Conservation (phyloP, 2,113 vertebrate genomes). For the Labeo rohita region DNA sequence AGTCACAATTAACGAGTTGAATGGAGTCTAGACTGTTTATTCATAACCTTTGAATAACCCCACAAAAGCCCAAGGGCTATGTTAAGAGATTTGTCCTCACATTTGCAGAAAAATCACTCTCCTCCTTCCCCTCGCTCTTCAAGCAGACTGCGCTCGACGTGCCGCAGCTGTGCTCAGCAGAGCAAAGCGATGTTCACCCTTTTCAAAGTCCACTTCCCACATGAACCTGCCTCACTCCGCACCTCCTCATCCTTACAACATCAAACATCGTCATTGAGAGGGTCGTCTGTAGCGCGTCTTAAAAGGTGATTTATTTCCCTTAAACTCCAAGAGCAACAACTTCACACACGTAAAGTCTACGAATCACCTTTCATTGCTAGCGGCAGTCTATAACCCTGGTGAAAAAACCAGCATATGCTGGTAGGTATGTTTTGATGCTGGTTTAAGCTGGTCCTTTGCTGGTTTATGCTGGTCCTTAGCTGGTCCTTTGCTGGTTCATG, state of each 20-base stretch:
- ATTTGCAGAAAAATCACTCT: slow-evolving; percentile 43
- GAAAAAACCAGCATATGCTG: too few species aligned
- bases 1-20: neutral
- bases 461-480: too few species aligned
- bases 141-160: slow-evolving; percentile 45
- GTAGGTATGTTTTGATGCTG: too few species aligned
- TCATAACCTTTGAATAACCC: slow-evolving; percentile 19
- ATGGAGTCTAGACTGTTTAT: neutral
- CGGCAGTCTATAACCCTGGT: neutral
- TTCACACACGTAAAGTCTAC: neutral
- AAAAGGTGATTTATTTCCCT: slow-evolving; percentile 36
- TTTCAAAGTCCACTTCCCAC: slow-evolving; percentile 58
- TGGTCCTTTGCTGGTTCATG: too few species aligned
- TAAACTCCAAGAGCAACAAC: neutral
- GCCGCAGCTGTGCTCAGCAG: slow-evolving; percentile 58
- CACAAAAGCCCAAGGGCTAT: slow-evolving; percentile 21
- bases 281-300: slow-evolving; percentile 7
- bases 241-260: slow-evolving; percentile 50
- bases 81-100: slow-evolving; percentile 41
- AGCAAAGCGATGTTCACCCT: slow-evolving; percentile 54
- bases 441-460: too few species aligned
- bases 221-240: slow-evolving; percentile 38
- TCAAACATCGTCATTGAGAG: slow-evolving; percentile 46
- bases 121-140: slow-evolving; percentile 15
- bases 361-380: neutral